A percentile compares a stretch with the other conserved stretches of the same genome.
These are phyloP conservation scores for Upupa epops DNA, from an alignment of 2,113 vertebrate genomes.

Conservation along the genomic window DNA sequence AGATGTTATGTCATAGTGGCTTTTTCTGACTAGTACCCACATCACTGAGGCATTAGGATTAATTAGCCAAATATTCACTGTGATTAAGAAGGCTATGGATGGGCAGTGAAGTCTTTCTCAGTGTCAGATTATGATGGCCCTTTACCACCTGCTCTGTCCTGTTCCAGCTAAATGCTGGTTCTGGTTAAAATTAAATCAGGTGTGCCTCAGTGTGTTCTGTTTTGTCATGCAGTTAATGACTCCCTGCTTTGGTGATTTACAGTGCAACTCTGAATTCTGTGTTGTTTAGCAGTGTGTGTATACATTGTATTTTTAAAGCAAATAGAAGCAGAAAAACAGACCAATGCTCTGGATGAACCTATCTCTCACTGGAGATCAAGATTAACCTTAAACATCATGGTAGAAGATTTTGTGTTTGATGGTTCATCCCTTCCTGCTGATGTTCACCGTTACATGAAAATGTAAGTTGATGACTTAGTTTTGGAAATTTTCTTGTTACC, in stretches of 20 bases:
- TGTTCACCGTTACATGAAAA: conserved; percentile 93
- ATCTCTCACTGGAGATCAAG: conserved; percentile 94
- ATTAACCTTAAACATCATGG: conserved; percentile 90
- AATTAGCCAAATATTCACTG: background rate
- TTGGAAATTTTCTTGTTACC: background rate
- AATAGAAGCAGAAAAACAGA: conserved; percentile 74
- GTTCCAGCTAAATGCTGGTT: background rate
- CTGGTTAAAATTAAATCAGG: background rate
- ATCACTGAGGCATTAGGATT: background rate
- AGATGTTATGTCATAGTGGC: background rate
- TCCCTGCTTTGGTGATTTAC: background rate
- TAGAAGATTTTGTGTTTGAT: conserved; percentile 92
- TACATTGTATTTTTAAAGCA: conserved; percentile 59
- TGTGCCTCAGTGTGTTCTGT: background rate
- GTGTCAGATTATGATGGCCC: background rate
- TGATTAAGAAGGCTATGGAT: background rate
- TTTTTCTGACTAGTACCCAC: background rate
- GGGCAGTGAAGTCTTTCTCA: background rate
- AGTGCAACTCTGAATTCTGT: background rate
- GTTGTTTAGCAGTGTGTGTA: background rate
- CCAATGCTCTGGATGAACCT: conserved; percentile 79
- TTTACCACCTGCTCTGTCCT: fast-evolving
- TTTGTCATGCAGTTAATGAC: background rate
- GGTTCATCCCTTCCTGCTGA: conserved; percentile 90
- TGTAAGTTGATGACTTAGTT: conserved; percentile 69